Percentiles rank a stretch among this genome's conserved stretches.
phyloP scores from a whole-genome alignment of 2,113 vertebrate species.

The Hyaena hyaena region DNA sequence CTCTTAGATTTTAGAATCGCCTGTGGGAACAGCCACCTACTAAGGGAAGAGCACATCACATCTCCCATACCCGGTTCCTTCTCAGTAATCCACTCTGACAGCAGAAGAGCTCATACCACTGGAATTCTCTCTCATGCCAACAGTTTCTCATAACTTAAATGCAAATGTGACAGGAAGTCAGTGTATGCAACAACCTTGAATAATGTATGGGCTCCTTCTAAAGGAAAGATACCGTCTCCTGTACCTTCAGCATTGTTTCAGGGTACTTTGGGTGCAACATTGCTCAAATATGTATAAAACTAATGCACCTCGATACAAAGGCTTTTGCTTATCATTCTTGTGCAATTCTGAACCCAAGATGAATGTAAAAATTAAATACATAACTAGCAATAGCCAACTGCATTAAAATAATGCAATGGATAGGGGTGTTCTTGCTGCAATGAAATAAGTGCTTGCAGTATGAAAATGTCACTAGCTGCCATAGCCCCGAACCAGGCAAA shows the following conservation, averaged over 20 bases:
- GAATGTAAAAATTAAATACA: background rate
- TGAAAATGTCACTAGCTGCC: background rate
- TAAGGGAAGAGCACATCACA: background rate
- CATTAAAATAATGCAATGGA: background rate
- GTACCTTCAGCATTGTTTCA: background rate
- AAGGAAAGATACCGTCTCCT: background rate
- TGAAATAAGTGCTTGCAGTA: background rate
- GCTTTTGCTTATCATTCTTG: background rate
- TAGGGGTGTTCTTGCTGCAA: background rate
- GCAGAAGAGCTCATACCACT: background rate
- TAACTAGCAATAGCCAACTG: background rate
- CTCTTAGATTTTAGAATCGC: background rate
- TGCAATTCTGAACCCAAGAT: background rate
- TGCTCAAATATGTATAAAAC: background rate
- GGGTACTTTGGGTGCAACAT: background rate
- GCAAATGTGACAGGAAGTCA: conserved; percentile 17
- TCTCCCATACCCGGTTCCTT: background rate
- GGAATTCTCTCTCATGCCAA: background rate
- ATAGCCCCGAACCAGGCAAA: background rate
- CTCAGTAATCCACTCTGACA: conserved; percentile 1
- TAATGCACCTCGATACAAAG: background rate
- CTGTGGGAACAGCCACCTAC: background rate
- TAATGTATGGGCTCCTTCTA: background rate
- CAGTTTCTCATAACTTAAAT: background rate
- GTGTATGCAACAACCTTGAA: background rate